Evolutionary conservation across 2,113 vertebrate species (phyloP).

Genomic region (Oenanthe melanoleuca): DNA sequence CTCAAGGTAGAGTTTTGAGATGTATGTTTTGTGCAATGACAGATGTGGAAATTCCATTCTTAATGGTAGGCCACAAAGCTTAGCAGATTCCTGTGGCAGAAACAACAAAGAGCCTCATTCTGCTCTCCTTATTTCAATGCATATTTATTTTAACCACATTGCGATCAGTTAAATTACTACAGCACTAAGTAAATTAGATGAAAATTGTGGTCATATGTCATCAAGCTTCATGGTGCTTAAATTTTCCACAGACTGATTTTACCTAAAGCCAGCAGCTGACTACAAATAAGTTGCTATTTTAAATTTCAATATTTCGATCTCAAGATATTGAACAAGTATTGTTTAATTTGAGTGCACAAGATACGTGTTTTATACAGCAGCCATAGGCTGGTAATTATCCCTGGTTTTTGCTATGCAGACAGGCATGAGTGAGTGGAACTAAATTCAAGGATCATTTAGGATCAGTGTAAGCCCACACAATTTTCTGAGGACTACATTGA

Average conservation of each 20-base stretch:
- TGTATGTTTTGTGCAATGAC: background rate
- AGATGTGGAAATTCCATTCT: background rate
- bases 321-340: background rate
- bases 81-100: background rate
- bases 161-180: slow-evolving; percentile 1
- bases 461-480: background rate
- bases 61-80: background rate
- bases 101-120: background rate
- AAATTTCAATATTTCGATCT: background rate
- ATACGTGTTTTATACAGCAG: background rate
- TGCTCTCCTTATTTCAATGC: background rate
- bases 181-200: background rate
- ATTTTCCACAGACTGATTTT: slow-evolving; percentile 1
- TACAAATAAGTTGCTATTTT: background rate
- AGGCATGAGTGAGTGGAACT: background rate
- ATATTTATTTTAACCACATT: background rate
- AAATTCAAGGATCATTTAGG: background rate
- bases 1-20: slow-evolving; percentile 85
- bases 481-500: background rate
- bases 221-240: background rate
- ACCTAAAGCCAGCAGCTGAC: background rate
- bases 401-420: background rate
- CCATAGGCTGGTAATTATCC: background rate
- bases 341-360: background rate
- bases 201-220: background rate